Conservation (phyloP, 2,888 invertebrate genomes). For the Agapostemon virescens region DNA sequence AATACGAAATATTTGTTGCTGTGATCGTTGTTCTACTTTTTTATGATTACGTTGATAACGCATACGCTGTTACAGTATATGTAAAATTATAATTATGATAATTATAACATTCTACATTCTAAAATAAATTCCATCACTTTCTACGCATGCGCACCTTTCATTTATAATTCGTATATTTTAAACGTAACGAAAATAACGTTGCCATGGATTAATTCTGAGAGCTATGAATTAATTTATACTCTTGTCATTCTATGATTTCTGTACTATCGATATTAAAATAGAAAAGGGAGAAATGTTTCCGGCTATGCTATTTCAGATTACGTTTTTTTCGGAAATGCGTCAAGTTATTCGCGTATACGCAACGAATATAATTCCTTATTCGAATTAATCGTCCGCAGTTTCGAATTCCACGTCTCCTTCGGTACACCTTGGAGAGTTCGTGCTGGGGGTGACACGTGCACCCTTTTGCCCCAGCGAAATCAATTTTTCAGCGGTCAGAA, state of each 20-base stretch:
- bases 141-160: too few species aligned
- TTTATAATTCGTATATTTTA: too few species aligned
- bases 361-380: neutral
- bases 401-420: neutral
- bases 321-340: too few species aligned
- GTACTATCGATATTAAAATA: too few species aligned
- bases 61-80: too few species aligned
- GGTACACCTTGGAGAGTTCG: neutral
- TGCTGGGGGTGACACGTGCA: neutral
- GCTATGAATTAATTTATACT: too few species aligned
- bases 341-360: neutral
- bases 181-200: too few species aligned
- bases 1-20: neutral
- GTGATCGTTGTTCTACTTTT: neutral
- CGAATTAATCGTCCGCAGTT: neutral
- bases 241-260: too few species aligned
- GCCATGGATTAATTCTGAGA: too few species aligned
- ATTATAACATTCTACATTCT: neutral
- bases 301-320: neutral
- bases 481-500: slow-evolving; percentile 40
- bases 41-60: too few species aligned
- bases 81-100: too few species aligned
- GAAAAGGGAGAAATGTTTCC: neutral
- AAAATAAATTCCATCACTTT: too few species aligned
- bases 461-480: neutral